Base-by-base conservation (phyloP, 2,888 invertebrate genomes). In the Criorhina ranunculi region DNA sequence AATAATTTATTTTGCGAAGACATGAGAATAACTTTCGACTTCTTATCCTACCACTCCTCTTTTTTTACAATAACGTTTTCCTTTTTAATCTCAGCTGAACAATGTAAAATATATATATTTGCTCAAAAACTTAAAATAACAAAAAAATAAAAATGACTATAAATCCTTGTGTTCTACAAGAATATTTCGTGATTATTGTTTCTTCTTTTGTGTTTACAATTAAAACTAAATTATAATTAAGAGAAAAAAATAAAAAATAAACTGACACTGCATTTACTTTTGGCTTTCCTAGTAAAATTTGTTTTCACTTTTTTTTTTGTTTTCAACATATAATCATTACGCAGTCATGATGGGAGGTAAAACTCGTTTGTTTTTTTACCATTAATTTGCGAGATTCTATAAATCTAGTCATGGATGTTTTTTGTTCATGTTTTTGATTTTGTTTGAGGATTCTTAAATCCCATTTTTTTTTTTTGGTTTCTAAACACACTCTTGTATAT, bases 211-310 rank as follows among this genome's bases (percentile, higher is more conserved):
- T 42, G 59, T 29, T 31, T 62, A 88, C 12, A 55, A 53, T 12
- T 40, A 40, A 66, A 72, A 51, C 59, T 73, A 59, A 70, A 51
- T 55, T 64, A 64, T 49, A 59, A 51, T 55, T 40, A 44, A 72
- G 31, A 49, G 35, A 51, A 29, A 37, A 78, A 62, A 75, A 81
- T 17, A 64, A 49, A 57, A 19, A 33, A 69, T 49, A 82, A 46
- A 85, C 85, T 85, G 85, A 85, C 85, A 85, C 85, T 85, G 69
- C 75, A 69, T 76, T 80, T 59, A 85, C 85, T 85, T 85, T 85
- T 85, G 85, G 85, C 80, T 80, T 85, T 29, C 64, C 80, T 85
- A 80, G 80, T 85, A 76, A 80, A 80, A 53, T 78, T 69, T 64
- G 46, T 80, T 73, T 76, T 64, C 49, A 57, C 53, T 60, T 62